Percentiles rank a stretch among this genome's conserved stretches.
Conservation (phyloP, 1,140 invertebrate species). For the Chymomyza costata region DNA sequence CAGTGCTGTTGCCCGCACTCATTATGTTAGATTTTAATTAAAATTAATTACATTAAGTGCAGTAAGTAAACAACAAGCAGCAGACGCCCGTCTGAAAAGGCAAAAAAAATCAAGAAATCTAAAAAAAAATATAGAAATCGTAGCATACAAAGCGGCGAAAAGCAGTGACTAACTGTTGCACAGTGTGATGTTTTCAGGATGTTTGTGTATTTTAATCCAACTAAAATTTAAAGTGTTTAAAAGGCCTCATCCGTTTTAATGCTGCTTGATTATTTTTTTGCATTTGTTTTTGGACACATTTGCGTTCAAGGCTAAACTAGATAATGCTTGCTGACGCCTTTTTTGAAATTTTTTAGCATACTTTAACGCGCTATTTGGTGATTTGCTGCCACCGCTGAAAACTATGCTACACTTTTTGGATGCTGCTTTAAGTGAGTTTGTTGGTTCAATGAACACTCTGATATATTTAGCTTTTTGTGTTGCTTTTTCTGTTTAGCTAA, state of each 20-base stretch:
- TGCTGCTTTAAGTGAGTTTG: no score
- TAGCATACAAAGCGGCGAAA: slow-evolving; percentile 9
- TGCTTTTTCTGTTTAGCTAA: no score
- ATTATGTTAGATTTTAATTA: slow-evolving; percentile 69
- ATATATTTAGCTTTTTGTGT: no score
- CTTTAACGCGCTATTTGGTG: no score
- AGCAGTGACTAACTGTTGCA: slow-evolving; percentile 2
- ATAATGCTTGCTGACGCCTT: not conserved
- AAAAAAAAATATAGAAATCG: slow-evolving; percentile 21
- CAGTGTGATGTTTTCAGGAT: slow-evolving; percentile 1
- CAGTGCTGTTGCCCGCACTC: slow-evolving; percentile 14
- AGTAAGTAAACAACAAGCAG: slow-evolving; percentile 58
- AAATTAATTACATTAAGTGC: slow-evolving; percentile 74
- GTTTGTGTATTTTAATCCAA: slow-evolving; percentile 1
- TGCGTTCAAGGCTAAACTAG: slow-evolving; percentile 6
- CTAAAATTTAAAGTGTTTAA: not conserved
- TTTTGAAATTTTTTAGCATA: not conserved
- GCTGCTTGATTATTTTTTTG: slow-evolving; percentile 24
- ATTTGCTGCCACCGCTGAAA: no score
- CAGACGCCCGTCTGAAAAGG: not conserved
- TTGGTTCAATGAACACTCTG: no score
- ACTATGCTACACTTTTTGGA: no score
- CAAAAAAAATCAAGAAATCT: slow-evolving; percentile 23
- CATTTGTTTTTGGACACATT: slow-evolving; percentile 8
- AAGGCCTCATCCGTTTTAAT: slow-evolving; percentile 21